These are phyloP conservation scores for Leptinotarsa lineolata DNA, from an alignment of 1,140 invertebrate genomes.

Conservation along the genomic window DNA sequence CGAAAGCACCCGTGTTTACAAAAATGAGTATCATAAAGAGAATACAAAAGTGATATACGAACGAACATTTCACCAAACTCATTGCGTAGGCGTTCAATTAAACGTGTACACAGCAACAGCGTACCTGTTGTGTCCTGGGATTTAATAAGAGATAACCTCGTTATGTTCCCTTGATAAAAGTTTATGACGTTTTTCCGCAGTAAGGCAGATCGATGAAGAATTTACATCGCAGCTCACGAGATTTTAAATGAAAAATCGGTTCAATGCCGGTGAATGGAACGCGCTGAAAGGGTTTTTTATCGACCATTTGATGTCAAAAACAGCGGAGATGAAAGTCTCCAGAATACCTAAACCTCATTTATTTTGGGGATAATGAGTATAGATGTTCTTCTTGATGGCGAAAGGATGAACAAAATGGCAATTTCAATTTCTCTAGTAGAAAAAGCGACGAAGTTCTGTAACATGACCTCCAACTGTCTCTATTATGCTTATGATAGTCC, in stretches of 20 bases:
- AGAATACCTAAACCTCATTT: neutral
- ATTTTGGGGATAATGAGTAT: too few species aligned
- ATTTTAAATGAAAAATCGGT: constrained; percentile 9
- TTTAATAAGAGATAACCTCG: constrained; percentile 14
- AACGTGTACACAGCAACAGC: neutral
- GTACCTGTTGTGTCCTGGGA: constrained; percentile 10
- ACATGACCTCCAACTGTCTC: too few species aligned
- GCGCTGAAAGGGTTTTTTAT: constrained; percentile 4
- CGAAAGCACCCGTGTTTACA: too few species aligned
- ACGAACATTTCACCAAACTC: too few species aligned
- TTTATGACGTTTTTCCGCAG: neutral
- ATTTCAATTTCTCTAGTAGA: too few species aligned
- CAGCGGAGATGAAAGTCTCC: neutral
- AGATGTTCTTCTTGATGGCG: too few species aligned
- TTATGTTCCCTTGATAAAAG: constrained; percentile 8
- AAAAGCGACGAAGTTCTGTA: too few species aligned
- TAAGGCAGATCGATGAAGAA: constrained; percentile 7
- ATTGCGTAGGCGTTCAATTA: neutral
- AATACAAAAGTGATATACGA: too few species aligned
- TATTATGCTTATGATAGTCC: too few species aligned
- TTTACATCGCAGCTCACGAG: neutral
- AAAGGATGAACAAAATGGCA: too few species aligned
- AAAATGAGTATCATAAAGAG: too few species aligned
- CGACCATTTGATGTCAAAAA: constrained; percentile 6
- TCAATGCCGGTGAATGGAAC: neutral